These are phyloP conservation scores for Drosophila novamexicana DNA, from an alignment of 1,140 invertebrate species.

Conservation along the genomic window DNA sequence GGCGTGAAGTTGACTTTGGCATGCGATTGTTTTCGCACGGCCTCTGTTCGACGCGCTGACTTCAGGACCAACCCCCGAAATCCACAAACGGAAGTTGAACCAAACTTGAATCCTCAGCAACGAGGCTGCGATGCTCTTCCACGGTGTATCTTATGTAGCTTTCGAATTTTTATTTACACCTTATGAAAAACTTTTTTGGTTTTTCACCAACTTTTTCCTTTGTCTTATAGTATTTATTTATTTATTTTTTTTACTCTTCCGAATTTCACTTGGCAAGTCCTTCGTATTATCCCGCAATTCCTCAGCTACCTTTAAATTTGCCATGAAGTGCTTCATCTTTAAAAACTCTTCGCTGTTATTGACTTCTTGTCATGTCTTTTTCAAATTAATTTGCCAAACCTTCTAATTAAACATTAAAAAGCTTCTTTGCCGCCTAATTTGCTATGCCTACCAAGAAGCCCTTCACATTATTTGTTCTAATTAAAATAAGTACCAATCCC, in stretches of 20 bases:
- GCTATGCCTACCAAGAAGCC: neutral
- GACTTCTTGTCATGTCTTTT: too few species aligned
- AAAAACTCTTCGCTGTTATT: too few species aligned
- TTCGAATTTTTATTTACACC: neutral
- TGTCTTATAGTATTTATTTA: neutral
- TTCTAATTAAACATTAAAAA: too few species aligned
- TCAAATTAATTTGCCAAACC: too few species aligned
- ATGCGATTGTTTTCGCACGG: slow-evolving; percentile 63
- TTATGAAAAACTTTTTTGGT: neutral
- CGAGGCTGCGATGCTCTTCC: slow-evolving; percentile 31
- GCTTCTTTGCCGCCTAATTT: neutral
- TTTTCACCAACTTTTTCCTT: neutral
- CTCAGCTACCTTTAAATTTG: neutral
- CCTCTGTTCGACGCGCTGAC: slow-evolving; percentile 13
- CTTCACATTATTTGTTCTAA: neutral
- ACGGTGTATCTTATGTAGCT: neutral
- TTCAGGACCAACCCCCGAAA: slow-evolving; percentile 16
- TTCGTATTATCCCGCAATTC: neutral
- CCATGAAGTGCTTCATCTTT: too few species aligned
- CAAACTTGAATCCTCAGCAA: slow-evolving; percentile 8
- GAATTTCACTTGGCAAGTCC: neutral
- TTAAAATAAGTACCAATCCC: neutral
- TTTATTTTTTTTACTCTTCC: neutral
- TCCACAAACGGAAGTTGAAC: slow-evolving; percentile 1
- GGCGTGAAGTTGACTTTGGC: slow-evolving; percentile 60